Conservation (phyloP, 2,113 vertebrate genomes). For the Haemorhous mexicanus region DNA sequence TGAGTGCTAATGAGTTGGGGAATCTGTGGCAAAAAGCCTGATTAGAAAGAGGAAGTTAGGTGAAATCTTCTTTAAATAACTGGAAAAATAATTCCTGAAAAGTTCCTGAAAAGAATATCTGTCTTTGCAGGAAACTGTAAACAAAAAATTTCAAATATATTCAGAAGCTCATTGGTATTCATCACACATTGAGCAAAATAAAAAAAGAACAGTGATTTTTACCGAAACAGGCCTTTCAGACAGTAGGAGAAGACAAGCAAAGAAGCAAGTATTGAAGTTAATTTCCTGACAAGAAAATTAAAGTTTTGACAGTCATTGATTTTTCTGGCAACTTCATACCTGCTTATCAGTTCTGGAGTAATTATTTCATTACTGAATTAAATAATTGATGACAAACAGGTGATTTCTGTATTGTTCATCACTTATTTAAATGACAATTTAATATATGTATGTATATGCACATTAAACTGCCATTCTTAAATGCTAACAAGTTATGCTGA, state of each 20-base stretch:
- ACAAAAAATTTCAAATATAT: background rate
- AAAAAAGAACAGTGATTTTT: background rate
- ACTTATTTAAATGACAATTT: background rate
- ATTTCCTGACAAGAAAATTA: background rate
- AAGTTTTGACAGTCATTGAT: background rate
- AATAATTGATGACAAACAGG: background rate
- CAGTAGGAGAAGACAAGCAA: background rate
- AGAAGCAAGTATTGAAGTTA: background rate
- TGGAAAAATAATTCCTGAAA: background rate
- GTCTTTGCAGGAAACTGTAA: background rate
- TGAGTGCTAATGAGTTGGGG: background rate
- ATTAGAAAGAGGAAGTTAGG: background rate
- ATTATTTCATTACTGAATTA: background rate
- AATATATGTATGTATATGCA: background rate
- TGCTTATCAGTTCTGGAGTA: background rate
- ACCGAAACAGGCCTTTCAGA: background rate
- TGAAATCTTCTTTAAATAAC: background rate
- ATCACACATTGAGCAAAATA: background rate
- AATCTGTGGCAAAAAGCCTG: background rate
- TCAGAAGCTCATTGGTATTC: background rate
- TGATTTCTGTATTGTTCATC: background rate
- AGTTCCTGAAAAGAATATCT: background rate
- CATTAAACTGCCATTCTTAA: background rate
- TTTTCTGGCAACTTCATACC: background rate
- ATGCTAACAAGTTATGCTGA: rapidly evolving